phyloP scores from a whole-genome alignment of 1,140 invertebrate species.

The Heliothis virescens region DNA sequence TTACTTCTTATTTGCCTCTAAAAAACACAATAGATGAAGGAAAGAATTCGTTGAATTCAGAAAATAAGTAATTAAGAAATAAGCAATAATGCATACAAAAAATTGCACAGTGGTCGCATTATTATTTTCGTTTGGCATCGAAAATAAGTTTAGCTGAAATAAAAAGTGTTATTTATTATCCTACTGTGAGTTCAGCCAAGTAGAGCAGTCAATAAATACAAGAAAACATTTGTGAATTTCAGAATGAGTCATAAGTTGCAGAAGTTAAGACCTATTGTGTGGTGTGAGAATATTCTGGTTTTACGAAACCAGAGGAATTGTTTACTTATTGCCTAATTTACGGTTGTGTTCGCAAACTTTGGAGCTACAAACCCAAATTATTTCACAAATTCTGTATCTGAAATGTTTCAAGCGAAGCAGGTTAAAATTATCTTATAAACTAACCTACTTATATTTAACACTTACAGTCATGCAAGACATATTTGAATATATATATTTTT shows the following conservation, averaged over 20 bases:
- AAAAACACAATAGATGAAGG: no score
- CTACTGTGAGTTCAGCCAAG: background rate
- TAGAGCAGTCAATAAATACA: slow-evolving; percentile 22
- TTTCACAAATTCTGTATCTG: no score
- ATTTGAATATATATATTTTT: no score
- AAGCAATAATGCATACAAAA: background rate
- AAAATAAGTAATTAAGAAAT: background rate
- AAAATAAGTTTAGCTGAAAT: slow-evolving; percentile 35
- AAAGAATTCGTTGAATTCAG: background rate
- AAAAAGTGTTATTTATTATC: slow-evolving; percentile 29
- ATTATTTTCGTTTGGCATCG: slow-evolving; percentile 4
- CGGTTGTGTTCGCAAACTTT: no score
- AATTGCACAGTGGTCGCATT: background rate
- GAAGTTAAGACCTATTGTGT: slow-evolving; percentile 38
- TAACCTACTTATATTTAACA: no score
- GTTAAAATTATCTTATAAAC: no score
- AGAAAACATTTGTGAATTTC: slow-evolving; percentile 25
- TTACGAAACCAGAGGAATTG: background rate
- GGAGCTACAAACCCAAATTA: no score
- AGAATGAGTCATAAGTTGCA: background rate
- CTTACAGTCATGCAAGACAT: no score
- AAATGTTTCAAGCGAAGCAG: no score
- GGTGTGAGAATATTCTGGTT: background rate
- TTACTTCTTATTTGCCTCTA: no score
- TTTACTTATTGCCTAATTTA: background rate